Evolutionary conservation across 1,140 invertebrate genomes (phyloP).

Genomic region (Tigriopus japonicus): DNA sequence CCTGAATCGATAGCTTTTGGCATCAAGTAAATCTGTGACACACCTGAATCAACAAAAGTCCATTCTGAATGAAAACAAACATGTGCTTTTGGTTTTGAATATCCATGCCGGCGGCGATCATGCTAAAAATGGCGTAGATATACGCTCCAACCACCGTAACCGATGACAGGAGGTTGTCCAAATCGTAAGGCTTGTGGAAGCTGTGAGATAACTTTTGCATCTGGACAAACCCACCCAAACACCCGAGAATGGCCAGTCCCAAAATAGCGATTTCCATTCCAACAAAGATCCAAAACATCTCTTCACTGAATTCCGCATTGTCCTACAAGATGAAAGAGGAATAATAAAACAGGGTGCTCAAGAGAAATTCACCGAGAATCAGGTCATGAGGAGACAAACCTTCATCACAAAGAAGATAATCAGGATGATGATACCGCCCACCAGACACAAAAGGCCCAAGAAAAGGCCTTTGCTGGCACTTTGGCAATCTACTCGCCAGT

Average conservation of each 20-base stretch:
- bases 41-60: no score
- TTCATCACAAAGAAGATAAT: slow-evolving; percentile 43
- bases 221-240: slow-evolving; percentile 23
- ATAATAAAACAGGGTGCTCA: no score
- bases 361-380: no score
- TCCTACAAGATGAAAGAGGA: no score
- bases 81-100: neutral
- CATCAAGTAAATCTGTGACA: no score
- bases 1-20: no score
- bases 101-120: slow-evolving; percentile 24
- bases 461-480: slow-evolving; percentile 40
- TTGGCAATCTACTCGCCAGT: slow-evolving; percentile 31
- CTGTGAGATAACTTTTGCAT: slow-evolving; percentile 29
- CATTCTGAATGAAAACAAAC: no score
- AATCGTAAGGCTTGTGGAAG: slow-evolving; percentile 24
- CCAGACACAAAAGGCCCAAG: slow-evolving; percentile 38
- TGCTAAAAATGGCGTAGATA: slow-evolving; percentile 36
- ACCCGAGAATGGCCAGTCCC: slow-evolving; percentile 28
- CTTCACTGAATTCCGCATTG: slow-evolving; percentile 30
- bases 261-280: slow-evolving; percentile 24
- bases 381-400: slow-evolving; percentile 15
- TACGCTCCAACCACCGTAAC: slow-evolving; percentile 36
- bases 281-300: slow-evolving; percentile 25
- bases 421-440: slow-evolving; percentile 37
- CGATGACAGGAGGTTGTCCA: slow-evolving; percentile 32